These are phyloP conservation scores for Drosophila insularis DNA, from an alignment of 1,140 invertebrate genomes.

Conservation along the genomic window DNA sequence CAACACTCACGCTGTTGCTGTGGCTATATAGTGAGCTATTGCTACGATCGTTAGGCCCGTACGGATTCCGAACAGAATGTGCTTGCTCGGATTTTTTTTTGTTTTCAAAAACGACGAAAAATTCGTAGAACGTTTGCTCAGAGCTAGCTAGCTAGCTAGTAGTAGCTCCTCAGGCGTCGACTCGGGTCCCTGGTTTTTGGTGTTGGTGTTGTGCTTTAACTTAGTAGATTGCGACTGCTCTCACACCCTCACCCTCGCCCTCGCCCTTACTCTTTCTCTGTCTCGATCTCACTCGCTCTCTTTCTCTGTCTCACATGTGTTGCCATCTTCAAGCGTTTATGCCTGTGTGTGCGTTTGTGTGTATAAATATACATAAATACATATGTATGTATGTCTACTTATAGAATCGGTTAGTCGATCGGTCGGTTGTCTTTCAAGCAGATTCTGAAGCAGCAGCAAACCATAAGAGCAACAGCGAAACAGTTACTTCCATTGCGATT, in stretches of 20 bases:
- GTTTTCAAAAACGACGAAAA: background rate
- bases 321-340: conserved; percentile 11
- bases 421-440: conserved; percentile 6
- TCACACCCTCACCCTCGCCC: conserved; percentile 29
- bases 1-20: conserved; percentile 5
- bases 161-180: conserved; percentile 11
- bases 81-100: conserved; percentile 5
- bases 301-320: conserved; percentile 63
- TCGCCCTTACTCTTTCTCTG: conserved; percentile 29
- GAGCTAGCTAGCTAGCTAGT: background rate
- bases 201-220: conserved; percentile 59
- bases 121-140: conserved; percentile 20
- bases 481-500: conserved; percentile 55
- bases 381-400: conserved; percentile 70
- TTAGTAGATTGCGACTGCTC: conserved; percentile 70
- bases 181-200: conserved; percentile 18
- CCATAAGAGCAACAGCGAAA: conserved; percentile 39
- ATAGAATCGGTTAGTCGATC: conserved; percentile 58
- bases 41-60: conserved; percentile 76
- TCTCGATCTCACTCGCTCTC: conserved; percentile 42
- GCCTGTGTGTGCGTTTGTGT: conserved; percentile 16
- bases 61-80: conserved; percentile 32
- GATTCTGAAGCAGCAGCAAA: conserved; percentile 11
- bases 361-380: conserved; percentile 63
- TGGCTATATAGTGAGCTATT: conserved; percentile 38